phyloP scores from a whole-genome alignment of 2,113 vertebrate species.

The Phylloscopus whistleri region DNA sequence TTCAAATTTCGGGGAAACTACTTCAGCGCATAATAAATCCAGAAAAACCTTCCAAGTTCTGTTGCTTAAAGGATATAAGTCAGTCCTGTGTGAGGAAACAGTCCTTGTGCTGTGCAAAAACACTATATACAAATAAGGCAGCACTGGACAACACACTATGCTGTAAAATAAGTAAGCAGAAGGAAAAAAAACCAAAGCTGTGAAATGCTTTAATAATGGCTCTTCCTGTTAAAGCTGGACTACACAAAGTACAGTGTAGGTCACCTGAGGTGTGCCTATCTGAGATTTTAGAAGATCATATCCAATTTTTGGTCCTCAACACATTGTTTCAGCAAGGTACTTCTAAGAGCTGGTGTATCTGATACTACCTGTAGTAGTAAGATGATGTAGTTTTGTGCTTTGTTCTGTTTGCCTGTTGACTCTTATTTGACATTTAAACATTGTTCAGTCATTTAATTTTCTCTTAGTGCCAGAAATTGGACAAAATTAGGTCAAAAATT shows the following conservation, averaged over 20 bases:
- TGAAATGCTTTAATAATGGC: neutral
- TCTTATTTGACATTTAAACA: neutral
- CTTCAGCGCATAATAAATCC: neutral
- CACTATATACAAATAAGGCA: neutral
- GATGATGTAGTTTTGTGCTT: neutral
- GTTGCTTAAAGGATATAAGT: neutral
- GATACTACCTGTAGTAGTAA: neutral
- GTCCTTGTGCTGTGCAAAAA: neutral
- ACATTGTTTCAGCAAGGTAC: neutral
- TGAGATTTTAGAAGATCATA: neutral
- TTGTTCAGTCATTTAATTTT: neutral
- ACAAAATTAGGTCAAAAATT: neutral
- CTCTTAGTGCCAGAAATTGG: neutral
- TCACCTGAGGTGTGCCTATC: neutral
- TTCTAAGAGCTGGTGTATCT: neutral
- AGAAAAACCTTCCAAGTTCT: neutral
- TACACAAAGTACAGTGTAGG: neutral
- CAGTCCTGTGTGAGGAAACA: neutral
- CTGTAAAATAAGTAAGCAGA: neutral
- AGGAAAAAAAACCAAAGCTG: neutral
- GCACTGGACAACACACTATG: neutral
- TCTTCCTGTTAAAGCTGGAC: neutral
- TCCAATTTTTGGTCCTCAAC: neutral
- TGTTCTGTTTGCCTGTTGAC: neutral
- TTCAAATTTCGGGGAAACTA: neutral